Evolutionary conservation across 2,888 invertebrate genomes (phyloP), one percentile per base, ranked within the genome.

Genomic region (Zele albiditarsus): DNA sequence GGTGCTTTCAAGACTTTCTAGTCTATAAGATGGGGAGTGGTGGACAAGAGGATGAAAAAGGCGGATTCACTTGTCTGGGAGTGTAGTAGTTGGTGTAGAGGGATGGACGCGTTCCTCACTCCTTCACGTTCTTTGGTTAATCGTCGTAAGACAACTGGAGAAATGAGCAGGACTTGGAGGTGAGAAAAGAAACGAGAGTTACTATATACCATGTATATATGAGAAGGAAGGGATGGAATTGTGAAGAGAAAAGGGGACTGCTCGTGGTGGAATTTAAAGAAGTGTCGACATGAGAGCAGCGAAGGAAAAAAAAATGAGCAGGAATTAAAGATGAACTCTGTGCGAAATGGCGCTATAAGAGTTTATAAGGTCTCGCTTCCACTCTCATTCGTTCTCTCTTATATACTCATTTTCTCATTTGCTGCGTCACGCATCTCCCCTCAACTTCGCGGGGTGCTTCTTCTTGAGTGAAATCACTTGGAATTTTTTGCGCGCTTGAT

Each of bases 241-340:
- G 77, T 74, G 67, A 76, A 76, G 78, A 77, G 66, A 77, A 68
- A 28, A 53, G 42, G 23, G 66, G 31, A 66, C 31, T 75, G 73
- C 38, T 67, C 71, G 74, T 71, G 84, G 83, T 80, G 86, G 86
- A 87, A 86, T 87, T 88, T 88, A 88, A 88, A 88, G 84, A 83
- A 86, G 87, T 86, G 87, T 85, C 85, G 84, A 53, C 46, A 23
- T 53, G 53, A 20, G 53, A 20, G 85, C 86, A 83, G 83, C 78
- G 70, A 57, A 71, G 71, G 60, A 16, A 16, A 16, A 84, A 87
- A 87, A 88, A 88, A 88, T 85, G 85, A 84, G 84, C 84, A 86
- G 89, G 89, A 89, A 89, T 89, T 89, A 89, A 89, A 89, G 89
- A 89, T 89, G 89, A 89, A 89, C 89, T 86, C 87, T 86, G 82